phyloP scores from a whole-genome alignment of 2,888 invertebrate genomes.

The Leptura quadrifasciata region DNA sequence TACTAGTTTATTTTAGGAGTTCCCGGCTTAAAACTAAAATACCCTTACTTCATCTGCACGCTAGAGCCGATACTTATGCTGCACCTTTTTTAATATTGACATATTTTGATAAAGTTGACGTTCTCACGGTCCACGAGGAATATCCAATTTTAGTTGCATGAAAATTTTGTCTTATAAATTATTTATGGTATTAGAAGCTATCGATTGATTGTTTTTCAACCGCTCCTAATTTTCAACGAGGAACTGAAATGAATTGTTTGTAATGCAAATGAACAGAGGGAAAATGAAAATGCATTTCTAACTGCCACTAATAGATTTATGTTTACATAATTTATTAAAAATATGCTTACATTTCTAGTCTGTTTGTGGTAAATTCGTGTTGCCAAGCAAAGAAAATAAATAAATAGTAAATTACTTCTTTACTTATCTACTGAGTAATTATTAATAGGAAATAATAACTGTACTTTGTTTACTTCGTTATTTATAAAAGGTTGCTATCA shows the following conservation, averaged over 20 bases:
- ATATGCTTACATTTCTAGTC: not conserved
- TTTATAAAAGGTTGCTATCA: too few species aligned
- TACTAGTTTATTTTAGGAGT: constrained; percentile 68
- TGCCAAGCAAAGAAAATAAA: not conserved
- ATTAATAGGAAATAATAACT: too few species aligned
- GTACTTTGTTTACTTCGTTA: too few species aligned
- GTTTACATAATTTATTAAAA: not conserved
- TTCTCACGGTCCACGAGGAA: constrained; percentile 22
- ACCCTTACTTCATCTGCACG: constrained; percentile 47
- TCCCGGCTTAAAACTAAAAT: constrained; percentile 62
- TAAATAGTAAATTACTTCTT: not conserved
- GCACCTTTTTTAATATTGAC: constrained; percentile 57
- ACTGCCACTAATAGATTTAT: not conserved
- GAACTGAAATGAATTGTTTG: not conserved
- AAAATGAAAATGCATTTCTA: not conserved
- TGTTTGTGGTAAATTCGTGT: not conserved
- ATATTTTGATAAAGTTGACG: constrained; percentile 50
- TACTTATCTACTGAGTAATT: not conserved
- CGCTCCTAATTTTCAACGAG: constrained; percentile 27
- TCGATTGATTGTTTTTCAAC: constrained; percentile 33
- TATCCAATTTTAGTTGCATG: constrained; percentile 30
- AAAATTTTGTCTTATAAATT: constrained; percentile 34
- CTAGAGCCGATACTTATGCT: constrained; percentile 50
- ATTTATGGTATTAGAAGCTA: constrained; percentile 20
- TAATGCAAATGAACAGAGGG: constrained; percentile 4